phyloP scores from a whole-genome alignment of 30 jellyfish, hydroid and myxozoan genomes.

The Mastigias papua region DNA sequence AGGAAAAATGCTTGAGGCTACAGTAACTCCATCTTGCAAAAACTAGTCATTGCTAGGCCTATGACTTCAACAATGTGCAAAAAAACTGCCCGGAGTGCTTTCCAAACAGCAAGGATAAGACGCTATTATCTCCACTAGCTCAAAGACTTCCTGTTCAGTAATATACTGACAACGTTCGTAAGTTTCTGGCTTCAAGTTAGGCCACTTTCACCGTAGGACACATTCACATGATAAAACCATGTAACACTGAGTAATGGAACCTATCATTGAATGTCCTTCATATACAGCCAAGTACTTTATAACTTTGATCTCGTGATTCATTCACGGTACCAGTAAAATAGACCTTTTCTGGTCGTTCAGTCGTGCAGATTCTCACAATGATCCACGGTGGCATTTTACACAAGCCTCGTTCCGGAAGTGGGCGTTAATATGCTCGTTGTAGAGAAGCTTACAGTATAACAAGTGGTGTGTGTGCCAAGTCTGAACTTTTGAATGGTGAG shows the following conservation, averaged over 20 bases:
- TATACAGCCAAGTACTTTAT: neutral
- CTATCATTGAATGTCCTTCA: neutral
- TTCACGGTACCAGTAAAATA: conserved; percentile 19
- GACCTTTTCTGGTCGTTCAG: neutral
- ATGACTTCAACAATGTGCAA: neutral
- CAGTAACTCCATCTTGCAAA: neutral
- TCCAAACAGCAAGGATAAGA: no score
- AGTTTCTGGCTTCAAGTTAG: neutral
- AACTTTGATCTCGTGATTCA: neutral
- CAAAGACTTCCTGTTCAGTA: no score
- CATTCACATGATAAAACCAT: neutral
- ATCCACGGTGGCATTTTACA: neutral
- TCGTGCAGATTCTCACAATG: conserved; percentile 10
- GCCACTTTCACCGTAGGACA: neutral
- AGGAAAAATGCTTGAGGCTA: neutral
- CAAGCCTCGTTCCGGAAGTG: conserved; percentile 12
- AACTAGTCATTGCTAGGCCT: neutral
- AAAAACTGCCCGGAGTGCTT: neutral
- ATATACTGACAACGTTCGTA: no score
- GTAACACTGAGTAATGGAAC: neutral
- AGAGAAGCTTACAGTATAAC: no score
- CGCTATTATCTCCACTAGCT: no score
- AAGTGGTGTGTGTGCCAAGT: no score
- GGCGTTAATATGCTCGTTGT: no score
- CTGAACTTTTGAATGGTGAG: no score